Base-by-base conservation (phyloP, 2,113 vertebrate genomes). In the Mugil cephalus region DNA sequence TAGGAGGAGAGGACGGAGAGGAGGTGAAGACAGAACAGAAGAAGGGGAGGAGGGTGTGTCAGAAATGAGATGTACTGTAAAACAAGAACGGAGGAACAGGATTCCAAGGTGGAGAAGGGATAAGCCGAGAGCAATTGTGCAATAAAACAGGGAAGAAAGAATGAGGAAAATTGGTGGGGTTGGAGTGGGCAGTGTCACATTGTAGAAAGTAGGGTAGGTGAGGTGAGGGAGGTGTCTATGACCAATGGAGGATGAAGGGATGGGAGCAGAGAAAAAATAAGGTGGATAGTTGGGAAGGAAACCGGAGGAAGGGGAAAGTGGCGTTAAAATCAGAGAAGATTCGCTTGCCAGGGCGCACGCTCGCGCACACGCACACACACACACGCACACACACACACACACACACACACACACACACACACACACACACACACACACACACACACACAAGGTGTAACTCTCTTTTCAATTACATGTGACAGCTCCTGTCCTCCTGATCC, bases 401-500 rank as follows among this genome's bases (percentile, higher is more conserved):
- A n/a, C 45, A 21, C 39, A 46, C 56, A 34, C 54, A 39, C 19
- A 12, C 63, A 24, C 45, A 56, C 15, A 60, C 53, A 66, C 52
- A 50, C 58, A 65, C 15, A 46, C 59, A 64, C 68, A 81, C 77
- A 61, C 19, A 59, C 74, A 67, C 71, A 62, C 50, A 69, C 58
- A 65, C 60, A 79, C 52, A 74, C 60, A 62, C 56, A 48, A 69
- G 81, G 80, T 91, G 87, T 91, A 90, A 90, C 87, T 92, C 90
- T 91, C 79, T 92, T 91, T 92, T 92, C 89, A 92, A 91, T 92
- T 92, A 92, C 86, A 84, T 68, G 90, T 88, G 90, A 90, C 91
- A 90, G 90, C 89, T 87, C 86, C 88, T 90, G 88, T 88, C 91
- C 86, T 72, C 69, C 78, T 89, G 91, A 91, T 90, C 87, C 85